Evolutionary conservation across 2,113 vertebrate genomes (phyloP).

Genomic region (Ictidomys tridecemlineatus): DNA sequence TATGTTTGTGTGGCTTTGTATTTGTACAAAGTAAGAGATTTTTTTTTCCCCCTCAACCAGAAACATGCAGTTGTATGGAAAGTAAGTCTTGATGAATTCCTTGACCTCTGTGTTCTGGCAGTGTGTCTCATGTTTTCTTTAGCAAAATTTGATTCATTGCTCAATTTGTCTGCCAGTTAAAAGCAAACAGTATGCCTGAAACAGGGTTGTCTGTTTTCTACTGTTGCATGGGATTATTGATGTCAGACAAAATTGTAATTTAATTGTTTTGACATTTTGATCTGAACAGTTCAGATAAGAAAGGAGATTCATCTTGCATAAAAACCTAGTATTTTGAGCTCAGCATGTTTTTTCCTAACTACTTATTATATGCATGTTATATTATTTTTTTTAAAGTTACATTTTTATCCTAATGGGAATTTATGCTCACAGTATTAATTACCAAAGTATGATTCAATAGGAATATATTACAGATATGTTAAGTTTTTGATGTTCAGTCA

Average conservation of each 20-base stretch:
- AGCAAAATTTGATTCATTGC: slow-evolving; percentile 67
- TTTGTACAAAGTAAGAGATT: background rate
- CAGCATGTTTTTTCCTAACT: background rate
- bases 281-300: slow-evolving; percentile 65
- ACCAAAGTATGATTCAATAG: slow-evolving; percentile 25
- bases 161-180: slow-evolving; percentile 70
- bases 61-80: background rate
- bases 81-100: slow-evolving; percentile 41
- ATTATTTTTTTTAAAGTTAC: slow-evolving; percentile 41
- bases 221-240: slow-evolving; percentile 54
- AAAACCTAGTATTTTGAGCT: slow-evolving; percentile 44
- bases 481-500: slow-evolving; percentile 31
- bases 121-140: slow-evolving; percentile 38
- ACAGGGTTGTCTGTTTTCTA: slow-evolving; percentile 62
- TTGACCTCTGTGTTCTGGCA: slow-evolving; percentile 64
- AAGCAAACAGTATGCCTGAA: slow-evolving; percentile 55
- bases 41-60: background rate
- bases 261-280: slow-evolving; percentile 80
- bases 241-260: slow-evolving; percentile 70
- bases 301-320: slow-evolving; percentile 69
- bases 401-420: slow-evolving; percentile 41
- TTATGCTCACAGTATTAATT: slow-evolving; percentile 47
- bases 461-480: background rate
- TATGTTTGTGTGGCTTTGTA: slow-evolving; percentile 15
- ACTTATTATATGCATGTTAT: slow-evolving; percentile 25